phyloP scores from a whole-genome alignment of 2,113 vertebrate species.

The Odobenus rosmarus region DNA sequence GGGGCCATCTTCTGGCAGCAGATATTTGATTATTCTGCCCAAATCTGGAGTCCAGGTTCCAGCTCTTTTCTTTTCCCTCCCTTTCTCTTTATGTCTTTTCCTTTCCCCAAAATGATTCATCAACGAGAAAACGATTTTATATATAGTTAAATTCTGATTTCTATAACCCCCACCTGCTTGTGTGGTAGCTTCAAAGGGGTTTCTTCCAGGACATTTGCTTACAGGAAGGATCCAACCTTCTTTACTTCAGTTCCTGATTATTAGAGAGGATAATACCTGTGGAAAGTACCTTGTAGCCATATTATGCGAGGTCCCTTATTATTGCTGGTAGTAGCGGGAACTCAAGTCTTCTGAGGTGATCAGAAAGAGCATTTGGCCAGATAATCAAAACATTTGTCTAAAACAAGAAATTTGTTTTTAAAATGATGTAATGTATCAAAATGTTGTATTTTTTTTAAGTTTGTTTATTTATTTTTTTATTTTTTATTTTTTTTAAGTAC shows the following conservation, averaged over 20 bases:
- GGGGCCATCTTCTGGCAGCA: neutral
- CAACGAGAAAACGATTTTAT: neutral
- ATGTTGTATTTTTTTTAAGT: neutral
- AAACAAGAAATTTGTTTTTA: conserved; percentile 17
- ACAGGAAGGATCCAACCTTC: neutral
- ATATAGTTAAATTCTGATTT: conserved; percentile 30
- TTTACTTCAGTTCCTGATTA: neutral
- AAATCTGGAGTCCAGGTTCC: neutral
- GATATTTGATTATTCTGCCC: neutral
- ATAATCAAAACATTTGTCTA: neutral
- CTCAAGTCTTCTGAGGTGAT: neutral
- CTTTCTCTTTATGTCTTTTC: conserved; percentile 14
- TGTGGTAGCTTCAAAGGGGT: neutral
- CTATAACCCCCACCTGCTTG: neutral
- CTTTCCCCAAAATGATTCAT: conserved; percentile 1
- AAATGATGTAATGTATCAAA: neutral
- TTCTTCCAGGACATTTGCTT: neutral
- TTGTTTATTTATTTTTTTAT: neutral
- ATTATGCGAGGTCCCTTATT: neutral
- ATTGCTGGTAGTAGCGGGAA: neutral
- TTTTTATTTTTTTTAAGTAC: neutral
- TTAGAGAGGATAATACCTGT: neutral
- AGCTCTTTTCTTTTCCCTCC: neutral
- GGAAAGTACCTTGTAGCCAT: neutral
- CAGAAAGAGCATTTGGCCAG: neutral